Conservation (phyloP, 2,888 invertebrate species). For the Mongoloraphidia duomilia region DNA sequence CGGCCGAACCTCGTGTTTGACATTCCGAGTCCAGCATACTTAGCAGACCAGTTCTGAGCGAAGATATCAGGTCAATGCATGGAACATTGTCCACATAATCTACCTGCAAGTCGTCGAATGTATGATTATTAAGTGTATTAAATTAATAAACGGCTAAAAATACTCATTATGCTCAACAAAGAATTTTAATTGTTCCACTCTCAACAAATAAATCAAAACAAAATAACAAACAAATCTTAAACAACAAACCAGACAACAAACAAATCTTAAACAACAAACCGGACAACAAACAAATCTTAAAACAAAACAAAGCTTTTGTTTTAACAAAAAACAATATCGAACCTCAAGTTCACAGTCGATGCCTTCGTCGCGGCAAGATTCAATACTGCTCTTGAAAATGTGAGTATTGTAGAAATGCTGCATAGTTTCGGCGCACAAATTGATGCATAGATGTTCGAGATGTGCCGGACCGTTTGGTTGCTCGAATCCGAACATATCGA, state of each 20-base stretch:
- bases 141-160: too few relatives aligned
- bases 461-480: constrained; percentile 72
- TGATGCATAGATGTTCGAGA: constrained; percentile 86
- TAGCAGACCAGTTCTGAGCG: constrained; percentile 77
- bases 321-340: too few relatives aligned
- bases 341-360: constrained; percentile 71
- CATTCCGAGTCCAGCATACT: constrained; percentile 89
- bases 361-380: constrained; percentile 87
- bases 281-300: too few relatives aligned
- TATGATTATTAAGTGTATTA: too few relatives aligned
- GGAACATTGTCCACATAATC: constrained; percentile 93
- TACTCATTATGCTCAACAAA: too few relatives aligned
- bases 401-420: constrained; percentile 96
- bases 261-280: too few relatives aligned
- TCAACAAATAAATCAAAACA: too few relatives aligned
- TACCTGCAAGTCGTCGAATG: constrained; percentile 28
- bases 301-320: too few relatives aligned
- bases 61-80: constrained; percentile 89
- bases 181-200: too few relatives aligned
- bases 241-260: too few relatives aligned
- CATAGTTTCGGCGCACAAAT: constrained; percentile 92
- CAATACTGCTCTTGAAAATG: constrained; percentile 86
- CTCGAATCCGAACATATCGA: constrained; percentile 96
- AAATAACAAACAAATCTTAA: too few relatives aligned
- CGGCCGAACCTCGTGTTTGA: constrained; percentile 65